phyloP scores from a whole-genome alignment of 2,113 vertebrate genomes.

The Tupaia tana region DNA sequence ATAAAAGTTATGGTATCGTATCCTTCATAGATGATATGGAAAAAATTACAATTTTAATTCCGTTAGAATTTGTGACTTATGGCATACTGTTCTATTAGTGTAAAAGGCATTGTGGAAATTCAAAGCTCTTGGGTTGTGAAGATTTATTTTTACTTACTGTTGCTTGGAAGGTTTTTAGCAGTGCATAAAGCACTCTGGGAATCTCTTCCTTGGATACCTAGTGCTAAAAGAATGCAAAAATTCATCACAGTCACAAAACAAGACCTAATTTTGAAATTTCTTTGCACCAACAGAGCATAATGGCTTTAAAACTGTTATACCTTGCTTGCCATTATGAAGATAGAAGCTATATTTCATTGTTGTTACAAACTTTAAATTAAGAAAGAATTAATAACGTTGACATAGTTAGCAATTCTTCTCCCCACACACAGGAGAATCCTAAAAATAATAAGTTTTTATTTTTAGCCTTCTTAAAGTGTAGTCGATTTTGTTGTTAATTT shows the following conservation, averaged over 20 bases:
- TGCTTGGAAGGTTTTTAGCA: constrained; percentile 61
- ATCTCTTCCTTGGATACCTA: constrained; percentile 42
- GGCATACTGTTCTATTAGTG: constrained; percentile 3
- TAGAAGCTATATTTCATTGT: not conserved
- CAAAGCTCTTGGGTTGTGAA: constrained; percentile 55
- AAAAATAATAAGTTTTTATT: not conserved
- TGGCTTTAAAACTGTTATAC: not conserved
- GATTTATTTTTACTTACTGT: constrained; percentile 73
- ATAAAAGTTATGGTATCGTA: not conserved
- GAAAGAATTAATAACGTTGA: not conserved
- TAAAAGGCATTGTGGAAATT: constrained; percentile 59
- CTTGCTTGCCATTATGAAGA: not conserved
- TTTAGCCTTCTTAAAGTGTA: not conserved
- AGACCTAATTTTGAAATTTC: constrained; percentile 30
- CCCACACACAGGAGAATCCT: not conserved
- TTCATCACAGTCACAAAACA: constrained; percentile 6
- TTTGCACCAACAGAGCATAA: not conserved
- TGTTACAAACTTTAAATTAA: constrained; percentile 19
- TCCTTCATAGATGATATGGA: constrained; percentile 19
- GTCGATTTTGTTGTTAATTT: not conserved
- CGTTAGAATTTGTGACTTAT: constrained; percentile 42
- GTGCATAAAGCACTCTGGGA: not conserved
- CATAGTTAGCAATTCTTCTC: not conserved
- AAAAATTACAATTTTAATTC: constrained; percentile 33
- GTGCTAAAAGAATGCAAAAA: constrained; percentile 54